Evolutionary conservation across 2,113 vertebrate species (phyloP).

Genomic region (Nanger granti): DNA sequence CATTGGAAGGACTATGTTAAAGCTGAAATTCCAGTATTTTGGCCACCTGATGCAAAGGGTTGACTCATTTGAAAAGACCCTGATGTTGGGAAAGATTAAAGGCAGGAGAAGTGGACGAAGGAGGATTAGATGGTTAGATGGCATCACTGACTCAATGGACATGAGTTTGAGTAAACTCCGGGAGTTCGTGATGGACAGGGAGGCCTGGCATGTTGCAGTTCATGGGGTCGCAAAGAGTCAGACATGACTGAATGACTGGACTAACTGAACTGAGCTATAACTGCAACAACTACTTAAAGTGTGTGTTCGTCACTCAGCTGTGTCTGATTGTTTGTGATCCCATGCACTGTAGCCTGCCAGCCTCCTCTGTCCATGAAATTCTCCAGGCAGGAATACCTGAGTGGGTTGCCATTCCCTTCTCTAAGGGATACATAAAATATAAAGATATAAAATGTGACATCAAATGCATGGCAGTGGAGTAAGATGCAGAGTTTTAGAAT

Average conservation of each 20-base stretch:
- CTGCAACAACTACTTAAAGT: background rate
- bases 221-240: accelerated
- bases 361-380: background rate
- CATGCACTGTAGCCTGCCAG: background rate
- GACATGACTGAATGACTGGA: background rate
- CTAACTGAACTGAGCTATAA: background rate
- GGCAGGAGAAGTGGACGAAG: background rate
- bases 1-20: background rate
- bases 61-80: background rate
- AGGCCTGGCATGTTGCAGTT: background rate
- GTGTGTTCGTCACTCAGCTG: accelerated
- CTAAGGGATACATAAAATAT: background rate
- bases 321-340: background rate
- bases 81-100: background rate
- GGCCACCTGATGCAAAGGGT: background rate
- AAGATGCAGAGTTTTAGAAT: background rate
- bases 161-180: background rate
- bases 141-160: background rate
- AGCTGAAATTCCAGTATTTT: background rate
- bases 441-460: background rate
- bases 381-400: background rate
- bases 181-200: background rate
- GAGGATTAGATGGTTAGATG: background rate
- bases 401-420: background rate
- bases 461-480: background rate